A percentile compares a stretch with the other conserved stretches of the same genome.
These are phyloP conservation scores for Cabera pusaria DNA, from an alignment of 2,888 invertebrate species.

Conservation along the genomic window DNA sequence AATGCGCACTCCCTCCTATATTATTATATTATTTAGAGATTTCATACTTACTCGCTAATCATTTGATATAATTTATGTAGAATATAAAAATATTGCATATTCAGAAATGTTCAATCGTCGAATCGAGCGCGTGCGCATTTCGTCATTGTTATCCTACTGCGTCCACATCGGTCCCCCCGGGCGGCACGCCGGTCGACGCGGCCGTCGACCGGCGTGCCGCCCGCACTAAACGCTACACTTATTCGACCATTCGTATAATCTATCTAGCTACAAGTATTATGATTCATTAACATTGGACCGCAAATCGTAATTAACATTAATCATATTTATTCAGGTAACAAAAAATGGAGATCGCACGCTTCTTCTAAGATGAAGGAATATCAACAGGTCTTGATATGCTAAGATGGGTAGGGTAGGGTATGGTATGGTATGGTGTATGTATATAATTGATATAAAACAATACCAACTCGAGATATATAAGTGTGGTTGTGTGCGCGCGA, in stretches of 20 bases:
- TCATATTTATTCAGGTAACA: constrained; percentile 83
- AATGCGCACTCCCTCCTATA: constrained; percentile 41
- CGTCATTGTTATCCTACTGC: constrained; percentile 32
- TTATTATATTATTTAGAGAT: constrained; percentile 20
- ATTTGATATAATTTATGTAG: constrained; percentile 56
- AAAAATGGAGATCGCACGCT: constrained; percentile 68
- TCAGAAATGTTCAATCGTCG: constrained; percentile 22
- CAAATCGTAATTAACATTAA: constrained; percentile 79
- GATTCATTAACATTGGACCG: constrained; percentile 83
- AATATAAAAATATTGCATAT: constrained; percentile 66
- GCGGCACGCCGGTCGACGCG: neutral
- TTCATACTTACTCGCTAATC: constrained; percentile 49
- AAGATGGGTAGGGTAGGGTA: constrained; percentile 43
- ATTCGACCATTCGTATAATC: constrained; percentile 62
- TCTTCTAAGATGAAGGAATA: constrained; percentile 36
- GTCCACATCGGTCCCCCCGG: constrained; percentile 24
- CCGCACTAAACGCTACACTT: constrained; percentile 57
- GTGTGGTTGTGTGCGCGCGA: constrained; percentile 44
- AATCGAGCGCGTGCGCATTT: constrained; percentile 33
- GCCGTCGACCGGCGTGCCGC: constrained; percentile 1
- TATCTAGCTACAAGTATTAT: constrained; percentile 78
- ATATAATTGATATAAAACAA: constrained; percentile 34
- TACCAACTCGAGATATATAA: constrained; percentile 58
- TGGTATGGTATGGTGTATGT: too few relatives aligned
- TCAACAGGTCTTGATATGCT: constrained; percentile 59